phyloP scores from a whole-genome alignment of 2,888 invertebrate genomes.

The Stictocephala bisonia region DNA sequence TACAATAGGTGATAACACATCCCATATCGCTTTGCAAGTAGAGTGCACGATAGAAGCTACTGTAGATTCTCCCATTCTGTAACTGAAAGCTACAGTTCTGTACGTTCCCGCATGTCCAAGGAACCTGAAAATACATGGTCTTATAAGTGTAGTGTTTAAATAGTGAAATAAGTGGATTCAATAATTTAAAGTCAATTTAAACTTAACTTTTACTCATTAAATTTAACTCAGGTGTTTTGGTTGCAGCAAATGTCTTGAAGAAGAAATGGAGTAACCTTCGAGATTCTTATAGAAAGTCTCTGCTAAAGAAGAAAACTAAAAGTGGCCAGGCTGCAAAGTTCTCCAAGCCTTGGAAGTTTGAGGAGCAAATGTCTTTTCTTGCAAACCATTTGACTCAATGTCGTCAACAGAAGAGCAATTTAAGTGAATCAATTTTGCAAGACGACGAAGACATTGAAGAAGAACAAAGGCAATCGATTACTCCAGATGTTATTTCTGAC shows the following conservation, averaged over 20 bases:
- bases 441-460: no score
- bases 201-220: constrained; percentile 10
- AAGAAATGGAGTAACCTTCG: constrained; percentile 12
- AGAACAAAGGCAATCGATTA: no score
- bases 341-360: constrained; percentile 18
- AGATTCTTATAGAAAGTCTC: constrained; percentile 11
- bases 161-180: not conserved
- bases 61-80: constrained; percentile 24
- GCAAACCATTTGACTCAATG: constrained; percentile 1
- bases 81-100: constrained; percentile 18
- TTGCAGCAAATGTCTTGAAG: constrained; percentile 2
- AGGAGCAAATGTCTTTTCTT: constrained; percentile 29
- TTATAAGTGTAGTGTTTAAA: no score
- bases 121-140: not conserved
- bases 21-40: constrained; percentile 19
- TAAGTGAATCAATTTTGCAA: no score
- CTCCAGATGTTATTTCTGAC: no score
- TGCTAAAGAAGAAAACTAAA: constrained; percentile 21
- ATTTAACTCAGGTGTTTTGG: not conserved
- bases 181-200: no score
- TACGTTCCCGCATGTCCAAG: not conserved
- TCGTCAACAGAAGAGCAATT: not conserved
- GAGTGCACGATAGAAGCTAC: not conserved
- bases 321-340: constrained; percentile 8
- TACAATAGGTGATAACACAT: not conserved